Evolutionary conservation across 1,140 invertebrate species (phyloP).

Genomic region (Drosophila aff.): DNA sequence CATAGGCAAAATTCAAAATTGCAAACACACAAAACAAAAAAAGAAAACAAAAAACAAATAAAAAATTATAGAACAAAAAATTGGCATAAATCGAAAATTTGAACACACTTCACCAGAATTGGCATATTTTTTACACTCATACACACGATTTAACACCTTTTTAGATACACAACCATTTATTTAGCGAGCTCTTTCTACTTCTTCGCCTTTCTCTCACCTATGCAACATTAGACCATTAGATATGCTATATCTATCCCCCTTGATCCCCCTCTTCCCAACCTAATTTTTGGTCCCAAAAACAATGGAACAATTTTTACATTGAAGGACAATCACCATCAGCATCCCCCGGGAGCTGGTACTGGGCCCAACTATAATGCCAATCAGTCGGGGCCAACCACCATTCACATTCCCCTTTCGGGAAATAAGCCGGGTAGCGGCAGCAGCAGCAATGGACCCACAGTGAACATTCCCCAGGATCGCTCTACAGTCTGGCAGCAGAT

Average conservation of each 20-base stretch:
- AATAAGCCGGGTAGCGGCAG: slow-evolving; percentile 87
- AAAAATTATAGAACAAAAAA: slow-evolving; percentile 53
- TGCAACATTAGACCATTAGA: slow-evolving; percentile 32
- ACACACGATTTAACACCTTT: slow-evolving; percentile 14
- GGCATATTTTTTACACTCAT: slow-evolving; percentile 29
- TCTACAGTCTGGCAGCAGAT: slow-evolving; percentile 98
- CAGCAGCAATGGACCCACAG: slow-evolving; percentile 92
- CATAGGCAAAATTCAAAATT: slow-evolving; percentile 49
- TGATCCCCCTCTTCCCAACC: slow-evolving; percentile 18
- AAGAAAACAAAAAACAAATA: slow-evolving; percentile 29
- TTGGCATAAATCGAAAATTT: slow-evolving; percentile 58
- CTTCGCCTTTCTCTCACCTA: slow-evolving; percentile 19
- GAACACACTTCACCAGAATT: slow-evolving; percentile 46
- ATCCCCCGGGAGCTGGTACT: slow-evolving; percentile 41
- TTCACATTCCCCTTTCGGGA: slow-evolving; percentile 87
- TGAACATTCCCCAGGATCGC: slow-evolving; percentile 97
- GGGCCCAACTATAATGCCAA: slow-evolving; percentile 70
- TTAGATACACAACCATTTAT: slow-evolving; percentile 23
- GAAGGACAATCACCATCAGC: slow-evolving; percentile 78
- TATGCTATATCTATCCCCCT: slow-evolving; percentile 32
- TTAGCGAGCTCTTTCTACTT: slow-evolving; percentile 33
- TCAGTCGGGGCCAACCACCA: slow-evolving; percentile 65
- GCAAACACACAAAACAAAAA: slow-evolving; percentile 17
- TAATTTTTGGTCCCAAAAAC: slow-evolving; percentile 37
- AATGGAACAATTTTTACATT: slow-evolving; percentile 66